Conservation (phyloP, 2,113 vertebrate genomes). For the Suricata suricatta region DNA sequence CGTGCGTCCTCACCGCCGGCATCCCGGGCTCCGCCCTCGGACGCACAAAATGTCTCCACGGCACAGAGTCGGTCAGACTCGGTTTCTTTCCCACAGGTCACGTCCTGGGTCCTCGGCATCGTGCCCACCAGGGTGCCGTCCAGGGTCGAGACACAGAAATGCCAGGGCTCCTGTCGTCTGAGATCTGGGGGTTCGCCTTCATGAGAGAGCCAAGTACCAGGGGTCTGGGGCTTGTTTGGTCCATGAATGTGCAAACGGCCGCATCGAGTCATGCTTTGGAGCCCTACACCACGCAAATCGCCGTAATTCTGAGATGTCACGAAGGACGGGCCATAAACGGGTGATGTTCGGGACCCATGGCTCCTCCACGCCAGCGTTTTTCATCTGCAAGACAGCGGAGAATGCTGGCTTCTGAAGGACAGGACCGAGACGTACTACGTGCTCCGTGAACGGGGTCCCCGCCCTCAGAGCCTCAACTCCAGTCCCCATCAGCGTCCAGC, state of each 20-base stretch:
- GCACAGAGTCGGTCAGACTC: fast-evolving
- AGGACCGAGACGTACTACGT: neutral
- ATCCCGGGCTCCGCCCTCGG: neutral
- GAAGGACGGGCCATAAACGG: neutral
- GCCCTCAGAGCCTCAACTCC: fast-evolving
- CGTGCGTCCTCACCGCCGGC: neutral
- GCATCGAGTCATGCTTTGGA: neutral
- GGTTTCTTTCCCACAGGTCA: fast-evolving
- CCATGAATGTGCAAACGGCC: fast-evolving
- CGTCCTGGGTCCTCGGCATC: neutral
- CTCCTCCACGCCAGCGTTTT: neutral
- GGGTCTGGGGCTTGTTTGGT: fast-evolving
- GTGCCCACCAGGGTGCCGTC: neutral
- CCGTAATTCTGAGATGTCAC: neutral
- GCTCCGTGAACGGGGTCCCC: neutral
- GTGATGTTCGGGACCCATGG: neutral
- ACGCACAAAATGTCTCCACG: neutral
- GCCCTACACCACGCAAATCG: neutral
- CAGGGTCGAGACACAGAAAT: fast-evolving
- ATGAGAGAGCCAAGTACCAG: fast-evolving
- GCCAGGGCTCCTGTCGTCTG: fast-evolving
- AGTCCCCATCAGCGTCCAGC: neutral
- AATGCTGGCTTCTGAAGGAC: neutral
- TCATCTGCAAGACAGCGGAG: neutral
- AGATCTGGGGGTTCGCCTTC: fast-evolving